Conservation (phyloP, 2,888 invertebrate genomes). For the Agrochola litura region DNA sequence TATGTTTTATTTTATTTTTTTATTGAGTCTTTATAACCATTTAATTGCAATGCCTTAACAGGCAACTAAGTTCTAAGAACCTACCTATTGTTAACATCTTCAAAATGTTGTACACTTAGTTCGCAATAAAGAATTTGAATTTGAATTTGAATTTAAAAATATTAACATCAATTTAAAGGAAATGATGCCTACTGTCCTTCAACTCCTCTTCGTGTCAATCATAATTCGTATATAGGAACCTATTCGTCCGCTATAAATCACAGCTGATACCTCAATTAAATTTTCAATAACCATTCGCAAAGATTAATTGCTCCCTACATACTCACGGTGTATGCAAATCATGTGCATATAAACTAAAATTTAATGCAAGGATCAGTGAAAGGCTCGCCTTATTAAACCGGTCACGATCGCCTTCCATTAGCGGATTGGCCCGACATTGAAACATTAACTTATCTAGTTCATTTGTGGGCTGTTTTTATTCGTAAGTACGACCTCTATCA, state of each 20-base stretch:
- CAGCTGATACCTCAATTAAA: constrained; percentile 33
- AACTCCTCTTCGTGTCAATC: background rate
- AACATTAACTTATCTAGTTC: constrained; percentile 65
- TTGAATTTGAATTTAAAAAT: no score
- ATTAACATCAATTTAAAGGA: constrained; percentile 2
- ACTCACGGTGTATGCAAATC: constrained; percentile 68
- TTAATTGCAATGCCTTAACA: no score
- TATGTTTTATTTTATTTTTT: no score
- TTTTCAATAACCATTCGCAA: constrained; percentile 42
- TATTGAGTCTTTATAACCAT: no score
- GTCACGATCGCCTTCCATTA: constrained; percentile 73
- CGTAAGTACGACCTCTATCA: constrained; percentile 55
- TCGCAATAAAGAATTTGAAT: no score
- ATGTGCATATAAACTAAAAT: constrained; percentile 69
- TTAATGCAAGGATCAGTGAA: constrained; percentile 74
- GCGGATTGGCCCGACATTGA: constrained; percentile 71
- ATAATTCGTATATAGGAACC: background rate
- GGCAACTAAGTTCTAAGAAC: no score
- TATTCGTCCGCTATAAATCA: constrained; percentile 15
- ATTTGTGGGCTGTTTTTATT: constrained; percentile 61
- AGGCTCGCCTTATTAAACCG: constrained; percentile 70
- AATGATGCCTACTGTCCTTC: background rate
- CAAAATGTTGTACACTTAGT: no score
- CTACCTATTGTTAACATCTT: no score
- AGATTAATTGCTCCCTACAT: constrained; percentile 61